Evolutionary conservation across 1,140 invertebrate species (phyloP).

Genomic region (Lepidostoma basale): DNA sequence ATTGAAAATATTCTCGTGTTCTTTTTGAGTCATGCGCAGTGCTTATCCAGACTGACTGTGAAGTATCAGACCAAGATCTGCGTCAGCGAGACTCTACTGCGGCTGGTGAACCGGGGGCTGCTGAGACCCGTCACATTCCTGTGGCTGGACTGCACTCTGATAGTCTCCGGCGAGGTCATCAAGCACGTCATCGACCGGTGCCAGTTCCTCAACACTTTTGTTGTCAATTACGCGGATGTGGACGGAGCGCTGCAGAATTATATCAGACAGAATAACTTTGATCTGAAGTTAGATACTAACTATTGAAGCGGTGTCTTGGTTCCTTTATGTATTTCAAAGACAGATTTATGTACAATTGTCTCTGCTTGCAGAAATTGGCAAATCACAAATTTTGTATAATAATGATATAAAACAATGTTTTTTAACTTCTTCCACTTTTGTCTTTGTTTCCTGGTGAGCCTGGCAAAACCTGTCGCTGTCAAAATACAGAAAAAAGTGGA

Average conservation of each 20-base stretch:
- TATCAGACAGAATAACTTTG: constrained; percentile 56
- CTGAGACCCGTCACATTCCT: constrained; percentile 52
- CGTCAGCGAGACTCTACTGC: constrained; percentile 51
- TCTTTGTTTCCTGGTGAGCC: no score
- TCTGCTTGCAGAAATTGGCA: no score
- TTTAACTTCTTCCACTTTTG: no score
- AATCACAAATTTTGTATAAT: no score
- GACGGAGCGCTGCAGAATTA: constrained; percentile 51
- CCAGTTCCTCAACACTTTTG: constrained; percentile 51
- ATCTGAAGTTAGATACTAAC: constrained; percentile 50
- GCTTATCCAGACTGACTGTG: constrained; percentile 52
- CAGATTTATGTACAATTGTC: no score
- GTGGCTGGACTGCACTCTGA: constrained; percentile 58
- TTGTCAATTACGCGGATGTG: constrained; percentile 51
- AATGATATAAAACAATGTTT: no score
- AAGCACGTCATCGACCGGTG: constrained; percentile 53
- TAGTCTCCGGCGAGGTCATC: constrained; percentile 53
- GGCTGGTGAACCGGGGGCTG: constrained; percentile 52
- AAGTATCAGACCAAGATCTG: constrained; percentile 55
- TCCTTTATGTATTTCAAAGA: no score
- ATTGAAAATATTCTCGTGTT: constrained; percentile 53
- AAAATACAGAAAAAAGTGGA: no score
- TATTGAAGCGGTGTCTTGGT: no score
- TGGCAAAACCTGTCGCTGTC: no score
- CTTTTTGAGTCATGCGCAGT: constrained; percentile 52